Conservation (phyloP, 2,888 invertebrate species). For the Hyposoter dolosus region DNA sequence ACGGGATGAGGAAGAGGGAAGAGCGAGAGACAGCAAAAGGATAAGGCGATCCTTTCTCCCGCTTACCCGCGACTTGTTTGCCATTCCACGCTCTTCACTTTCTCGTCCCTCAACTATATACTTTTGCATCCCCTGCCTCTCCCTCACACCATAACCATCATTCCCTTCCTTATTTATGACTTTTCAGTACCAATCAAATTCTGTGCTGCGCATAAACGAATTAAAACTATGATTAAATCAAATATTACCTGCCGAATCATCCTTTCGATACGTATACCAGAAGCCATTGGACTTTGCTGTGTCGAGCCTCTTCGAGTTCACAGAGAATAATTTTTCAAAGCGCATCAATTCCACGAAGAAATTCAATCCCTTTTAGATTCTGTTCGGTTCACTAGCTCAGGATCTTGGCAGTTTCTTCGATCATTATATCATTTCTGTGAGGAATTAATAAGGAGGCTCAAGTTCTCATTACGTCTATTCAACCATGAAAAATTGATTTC, state of each 20-base stretch:
- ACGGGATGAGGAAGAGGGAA: conserved; percentile 9
- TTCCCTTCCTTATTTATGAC: conserved; percentile 56
- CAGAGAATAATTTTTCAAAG: neutral
- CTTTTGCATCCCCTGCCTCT: neutral
- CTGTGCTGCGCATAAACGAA: conserved; percentile 7
- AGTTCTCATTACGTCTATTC: too few relatives aligned
- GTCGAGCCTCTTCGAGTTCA: neutral
- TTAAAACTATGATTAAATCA: conserved; percentile 47
- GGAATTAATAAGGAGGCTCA: too few relatives aligned
- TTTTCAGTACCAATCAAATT: conserved; percentile 25
- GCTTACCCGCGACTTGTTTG: conserved; percentile 55
- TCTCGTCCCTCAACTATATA: conserved; percentile 35
- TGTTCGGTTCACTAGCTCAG: neutral
- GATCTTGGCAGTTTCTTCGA: neutral
- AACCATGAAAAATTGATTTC: too few relatives aligned
- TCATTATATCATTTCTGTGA: neutral
- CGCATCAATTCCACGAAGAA: neutral
- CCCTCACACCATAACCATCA: conserved; percentile 14
- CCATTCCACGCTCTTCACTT: conserved; percentile 21
- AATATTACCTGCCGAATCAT: neutral
- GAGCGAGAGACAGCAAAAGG: neutral
- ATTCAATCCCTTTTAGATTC: neutral
- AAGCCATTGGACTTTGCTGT: conserved; percentile 19
- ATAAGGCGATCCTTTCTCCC: conserved; percentile 29
- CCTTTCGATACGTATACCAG: neutral